Evolutionary conservation across 2,113 vertebrate genomes (phyloP).

Genomic region (Silurus asotus): DNA sequence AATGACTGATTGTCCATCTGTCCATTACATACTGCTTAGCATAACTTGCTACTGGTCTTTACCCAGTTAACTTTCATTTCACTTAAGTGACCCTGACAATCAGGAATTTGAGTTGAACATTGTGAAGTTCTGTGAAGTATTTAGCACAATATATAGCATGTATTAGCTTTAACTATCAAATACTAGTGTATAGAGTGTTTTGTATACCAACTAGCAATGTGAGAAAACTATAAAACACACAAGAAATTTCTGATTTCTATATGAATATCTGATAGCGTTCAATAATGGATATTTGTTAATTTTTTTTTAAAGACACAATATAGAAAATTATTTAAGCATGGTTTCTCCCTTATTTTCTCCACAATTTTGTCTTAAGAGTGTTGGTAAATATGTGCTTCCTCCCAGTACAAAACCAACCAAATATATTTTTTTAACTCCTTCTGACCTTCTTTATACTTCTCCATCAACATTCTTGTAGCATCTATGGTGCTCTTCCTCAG

Average conservation of each 20-base stretch:
- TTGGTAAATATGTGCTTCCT: not conserved
- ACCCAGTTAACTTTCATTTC: not conserved
- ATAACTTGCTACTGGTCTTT: not conserved
- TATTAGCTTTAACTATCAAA: too few relatives aligned
- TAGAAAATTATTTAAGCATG: not conserved
- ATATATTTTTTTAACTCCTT: not conserved
- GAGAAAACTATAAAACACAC: not conserved
- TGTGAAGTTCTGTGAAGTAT: not conserved
- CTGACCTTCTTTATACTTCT: too few relatives aligned
- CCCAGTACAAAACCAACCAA: not conserved
- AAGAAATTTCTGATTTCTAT: not conserved
- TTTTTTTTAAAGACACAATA: not conserved
- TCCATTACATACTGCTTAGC: slow-evolving; percentile 16
- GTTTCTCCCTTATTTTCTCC: not conserved
- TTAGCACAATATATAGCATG: not conserved
- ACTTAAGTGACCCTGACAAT: not conserved
- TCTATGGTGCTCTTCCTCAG: too few relatives aligned
- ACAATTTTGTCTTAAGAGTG: not conserved
- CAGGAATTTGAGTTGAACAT: not conserved
- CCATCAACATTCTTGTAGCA: too few relatives aligned
- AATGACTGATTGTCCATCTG: slow-evolving; percentile 68
- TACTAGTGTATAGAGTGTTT: not conserved
- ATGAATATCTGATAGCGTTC: not conserved
- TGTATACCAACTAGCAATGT: not conserved
- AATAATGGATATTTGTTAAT: not conserved